Evolutionary conservation across 2,797 vertebrate species (phyloP).

Genomic region (Petrocephalus schoutedeni): DNA sequence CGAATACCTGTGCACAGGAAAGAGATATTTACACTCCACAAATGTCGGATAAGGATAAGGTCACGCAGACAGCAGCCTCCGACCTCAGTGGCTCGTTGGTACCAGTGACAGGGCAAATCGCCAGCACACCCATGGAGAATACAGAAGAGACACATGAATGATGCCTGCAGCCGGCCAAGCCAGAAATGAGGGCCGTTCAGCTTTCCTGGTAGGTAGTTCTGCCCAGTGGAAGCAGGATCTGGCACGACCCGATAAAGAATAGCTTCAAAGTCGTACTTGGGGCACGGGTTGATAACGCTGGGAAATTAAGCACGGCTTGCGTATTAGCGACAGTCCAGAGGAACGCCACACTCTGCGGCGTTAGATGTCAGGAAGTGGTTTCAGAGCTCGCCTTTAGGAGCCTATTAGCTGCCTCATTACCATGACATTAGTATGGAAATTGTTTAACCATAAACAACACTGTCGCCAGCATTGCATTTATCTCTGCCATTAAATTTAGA

Average conservation of each 20-base stretch:
- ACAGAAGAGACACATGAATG: not conserved
- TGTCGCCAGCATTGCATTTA: not conserved
- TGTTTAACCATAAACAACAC: not conserved
- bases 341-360: not conserved
- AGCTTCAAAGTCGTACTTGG: not conserved
- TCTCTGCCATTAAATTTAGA: not conserved
- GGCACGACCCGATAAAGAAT: not conserved
- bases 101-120: not conserved
- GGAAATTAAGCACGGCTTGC: not conserved
- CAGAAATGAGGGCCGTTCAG: not conserved
- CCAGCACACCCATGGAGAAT: not conserved
- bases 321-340: not conserved
- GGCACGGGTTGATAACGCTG: not conserved
- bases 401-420: not conserved
- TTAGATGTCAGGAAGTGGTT: not conserved
- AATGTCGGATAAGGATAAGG: not conserved
- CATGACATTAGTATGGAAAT: not conserved
- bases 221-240: not conserved
- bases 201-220: not conserved
- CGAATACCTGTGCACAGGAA: not conserved
- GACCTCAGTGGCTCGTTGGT: not conserved
- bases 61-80: not conserved
- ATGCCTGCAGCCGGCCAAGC: not conserved
- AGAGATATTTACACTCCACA: not conserved
- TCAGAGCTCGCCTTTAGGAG: not conserved